Evolutionary conservation across 2,797 vertebrate genomes (phyloP), one percentile per base, ranked within the genome.

Genomic region (Semaprochilodus insignis): DNA sequence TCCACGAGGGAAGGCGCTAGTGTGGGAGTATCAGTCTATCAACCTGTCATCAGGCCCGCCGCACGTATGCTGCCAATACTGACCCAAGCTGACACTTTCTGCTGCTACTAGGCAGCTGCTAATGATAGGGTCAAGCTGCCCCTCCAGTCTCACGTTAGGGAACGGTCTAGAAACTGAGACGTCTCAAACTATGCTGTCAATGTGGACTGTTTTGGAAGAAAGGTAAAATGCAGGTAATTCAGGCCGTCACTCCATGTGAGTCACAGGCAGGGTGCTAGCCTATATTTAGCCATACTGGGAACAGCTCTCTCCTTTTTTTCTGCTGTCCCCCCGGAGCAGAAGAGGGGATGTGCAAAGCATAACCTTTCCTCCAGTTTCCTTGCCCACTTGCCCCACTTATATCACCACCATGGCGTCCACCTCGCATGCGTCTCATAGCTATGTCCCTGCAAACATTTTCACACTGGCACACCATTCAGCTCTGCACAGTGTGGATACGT

Each of bases 331-430:
- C 89, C 83, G 90, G 81, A 76, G 83, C 87, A 87, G 89, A 89
- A 88, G 89, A 89, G 82, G 88, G 90, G 76, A 90, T 90, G 89
- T 88, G 92, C 88, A 88, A 81, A 86, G 87, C 1, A 59, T 93
- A 94, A 95, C 95, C 95, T 96, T 95, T 95, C 92, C 94, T 92
- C 95, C 85, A 95, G 88, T 94, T 95, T 92, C 91, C 83, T 87
- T 86, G 79, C 88, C 89, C 81, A 86, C 91, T 90, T 91, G 91
- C 82, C 92, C 90, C 86, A 90, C 89, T 93, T 93, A 88, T 89
- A 91, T 91, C 87, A 92, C 90, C 89, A 93, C 89, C 91, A 91
- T 86, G 88, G 88, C 83, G 86, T 88, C 78, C 81, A 51, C 80
- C 85, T 73, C 40, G 69, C 81, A 89, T 90, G 91, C 88, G 81